Base-by-base conservation (phyloP, 2,797 vertebrate species). In the Epinephelus malabaricus region DNA sequence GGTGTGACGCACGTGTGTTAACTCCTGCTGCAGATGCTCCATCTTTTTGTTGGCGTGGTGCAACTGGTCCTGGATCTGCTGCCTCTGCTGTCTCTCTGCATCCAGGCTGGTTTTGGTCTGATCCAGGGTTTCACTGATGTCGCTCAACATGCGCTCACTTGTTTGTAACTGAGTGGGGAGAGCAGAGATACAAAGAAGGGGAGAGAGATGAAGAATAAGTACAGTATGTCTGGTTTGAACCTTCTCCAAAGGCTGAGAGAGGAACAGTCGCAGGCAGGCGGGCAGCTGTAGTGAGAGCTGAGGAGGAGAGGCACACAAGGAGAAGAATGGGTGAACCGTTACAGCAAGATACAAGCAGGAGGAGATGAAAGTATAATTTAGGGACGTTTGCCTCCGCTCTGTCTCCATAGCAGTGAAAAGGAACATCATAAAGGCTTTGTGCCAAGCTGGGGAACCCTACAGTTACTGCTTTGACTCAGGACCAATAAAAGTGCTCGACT, bases 361-460 rank as follows among this genome's bases (percentile, higher is more conserved):
- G 38, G 50, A 69, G 77, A 83, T 76, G 45, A 81, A 66, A 82
- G 86, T 63, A 43, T 23, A 69, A 85, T 81, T 90, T 83, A 85
- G 72, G 70, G 79, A 81, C 8, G 25, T 81, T 89, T 86, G 78
- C 66, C 59, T 85, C 76, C 15, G 4, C 56, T 77, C 79, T 34
- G 84, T 94, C 84, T 88, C 90, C 79, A 89, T 86, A 82, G 84
- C 83, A 86, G 78, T 87, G 88, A 90, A 92, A 82, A 53, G 87
- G 56, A 82, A 83, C 76, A 87, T 83, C 82, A 82, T 91, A 88
- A 91, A 92, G 62, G 69, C 89, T 90, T 90, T 91, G 88, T 92
- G 78, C 65, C 80, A 64, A 65, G 66, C 55, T 69, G 47, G 59
- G 84, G 74, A 88, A 87, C 85, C 82, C 65, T 69, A 68, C 88